A percentile compares a stretch with the other conserved stretches of the same genome.
Conservation (phyloP, 2,888 invertebrate genomes). For the Eudemis profundana region DNA sequence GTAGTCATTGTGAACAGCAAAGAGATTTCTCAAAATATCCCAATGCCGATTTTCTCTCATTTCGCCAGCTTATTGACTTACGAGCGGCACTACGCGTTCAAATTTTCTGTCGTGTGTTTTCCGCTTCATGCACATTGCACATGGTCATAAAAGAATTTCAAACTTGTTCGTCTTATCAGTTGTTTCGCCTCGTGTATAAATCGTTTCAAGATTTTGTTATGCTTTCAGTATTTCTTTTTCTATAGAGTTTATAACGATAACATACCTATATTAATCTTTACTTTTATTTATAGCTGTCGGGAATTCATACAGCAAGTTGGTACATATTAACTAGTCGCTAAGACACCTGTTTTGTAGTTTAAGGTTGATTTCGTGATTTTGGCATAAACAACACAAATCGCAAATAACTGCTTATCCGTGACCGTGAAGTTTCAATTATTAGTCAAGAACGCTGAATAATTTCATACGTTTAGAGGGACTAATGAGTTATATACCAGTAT, state of each 20-base stretch:
- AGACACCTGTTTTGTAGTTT: constrained; percentile 11
- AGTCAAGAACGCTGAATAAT: constrained; percentile 9
- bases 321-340: not conserved
- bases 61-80: not conserved
- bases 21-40: constrained; percentile 28
- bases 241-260: not conserved
- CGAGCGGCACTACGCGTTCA: constrained; percentile 1
- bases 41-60: constrained; percentile 19
- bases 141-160: constrained; percentile 27
- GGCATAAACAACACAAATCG: constrained; percentile 29
- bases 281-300: not conserved
- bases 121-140: constrained; percentile 23
- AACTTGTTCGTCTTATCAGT: constrained; percentile 27
- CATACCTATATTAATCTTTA: not conserved
- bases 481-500: not conserved
- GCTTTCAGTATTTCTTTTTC: not conserved
- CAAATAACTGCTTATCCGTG: constrained; percentile 12
- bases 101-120: constrained; percentile 12
- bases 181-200: constrained; percentile 10
- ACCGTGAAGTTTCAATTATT: constrained; percentile 3
- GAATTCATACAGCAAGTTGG: too few species aligned
- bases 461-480: constrained; percentile 11
- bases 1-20: constrained; percentile 40
- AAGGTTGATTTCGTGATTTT: constrained; percentile 20
- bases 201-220: not conserved